These are phyloP conservation scores for Pteruthius melanotis DNA, from an alignment of 2,113 vertebrate genomes.

Conservation along the genomic window DNA sequence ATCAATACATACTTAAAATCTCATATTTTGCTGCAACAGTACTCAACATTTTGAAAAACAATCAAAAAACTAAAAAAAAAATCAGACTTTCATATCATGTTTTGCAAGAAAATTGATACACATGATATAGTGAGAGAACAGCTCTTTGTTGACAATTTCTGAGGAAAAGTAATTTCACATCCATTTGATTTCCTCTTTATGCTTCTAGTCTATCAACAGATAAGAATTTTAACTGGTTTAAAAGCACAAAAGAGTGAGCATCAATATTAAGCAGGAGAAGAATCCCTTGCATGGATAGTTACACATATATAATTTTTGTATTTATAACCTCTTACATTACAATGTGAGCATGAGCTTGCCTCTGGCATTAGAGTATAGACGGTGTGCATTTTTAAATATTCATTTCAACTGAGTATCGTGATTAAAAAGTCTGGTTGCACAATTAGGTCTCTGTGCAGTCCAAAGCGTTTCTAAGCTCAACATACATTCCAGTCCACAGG, in stretches of 20 bases:
- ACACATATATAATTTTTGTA: not conserved
- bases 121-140: not conserved
- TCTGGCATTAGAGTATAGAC: not conserved
- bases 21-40: not conserved
- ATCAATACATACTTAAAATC: not conserved
- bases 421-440: not conserved
- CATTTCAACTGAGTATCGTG: not conserved
- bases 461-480: not conserved
- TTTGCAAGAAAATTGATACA: not conserved
- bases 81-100: not conserved
- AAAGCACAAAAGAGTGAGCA: not conserved
- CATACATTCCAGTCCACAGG: not conserved
- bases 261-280: not conserved
- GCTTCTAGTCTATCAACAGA: not conserved
- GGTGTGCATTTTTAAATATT: not conserved
- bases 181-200: not conserved
- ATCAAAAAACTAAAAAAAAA: not conserved
- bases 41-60: not conserved
- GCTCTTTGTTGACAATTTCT: not conserved
- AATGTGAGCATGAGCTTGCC: not conserved
- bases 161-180: not conserved
- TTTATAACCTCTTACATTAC: not conserved
- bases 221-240: not conserved
- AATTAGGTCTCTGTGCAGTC: not conserved
- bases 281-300: not conserved